Percentiles rank a stretch among this genome's conserved stretches.
Evolutionary conservation across 2,113 vertebrate species (phyloP).

Genomic region (Marcusenius ussheri): DNA sequence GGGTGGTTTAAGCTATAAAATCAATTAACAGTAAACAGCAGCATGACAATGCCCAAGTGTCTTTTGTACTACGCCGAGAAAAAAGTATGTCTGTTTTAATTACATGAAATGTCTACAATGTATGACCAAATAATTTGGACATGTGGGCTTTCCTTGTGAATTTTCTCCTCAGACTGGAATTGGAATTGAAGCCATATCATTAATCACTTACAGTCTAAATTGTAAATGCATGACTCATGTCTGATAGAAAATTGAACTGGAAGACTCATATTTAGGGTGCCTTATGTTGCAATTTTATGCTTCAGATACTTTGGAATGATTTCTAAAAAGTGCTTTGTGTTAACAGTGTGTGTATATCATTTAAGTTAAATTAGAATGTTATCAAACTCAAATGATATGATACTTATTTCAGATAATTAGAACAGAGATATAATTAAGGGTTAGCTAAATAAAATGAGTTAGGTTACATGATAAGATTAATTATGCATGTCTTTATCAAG

Average conservation of each 20-base stretch:
- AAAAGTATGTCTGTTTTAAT: constrained; percentile 17
- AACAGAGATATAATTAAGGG: not conserved
- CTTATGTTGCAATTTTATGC: constrained; percentile 28
- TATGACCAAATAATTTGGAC: constrained; percentile 16
- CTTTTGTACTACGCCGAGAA: too few species aligned
- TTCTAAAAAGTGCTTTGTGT: constrained; percentile 11
- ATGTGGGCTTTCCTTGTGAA: constrained; percentile 12
- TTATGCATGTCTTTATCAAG: not conserved
- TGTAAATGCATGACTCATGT: constrained; percentile 32
- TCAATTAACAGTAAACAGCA: not conserved
- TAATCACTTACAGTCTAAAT: constrained; percentile 19
- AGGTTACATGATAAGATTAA: not conserved
- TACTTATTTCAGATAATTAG: not conserved
- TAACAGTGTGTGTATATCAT: not conserved
- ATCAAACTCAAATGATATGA: not conserved
- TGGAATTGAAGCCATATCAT: constrained; percentile 20
- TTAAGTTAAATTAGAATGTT: not conserved
- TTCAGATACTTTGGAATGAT: constrained; percentile 23
- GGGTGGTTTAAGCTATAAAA: not conserved
- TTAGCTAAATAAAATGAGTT: not conserved
- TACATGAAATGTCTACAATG: constrained; percentile 11
- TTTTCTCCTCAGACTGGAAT: constrained; percentile 4
- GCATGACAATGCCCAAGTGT: not conserved
- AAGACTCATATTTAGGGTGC: constrained; percentile 20
- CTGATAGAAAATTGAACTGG: constrained; percentile 23